Evolutionary conservation across 2,113 vertebrate genomes (phyloP).

Genomic region (Brienomyrus longianalis): DNA sequence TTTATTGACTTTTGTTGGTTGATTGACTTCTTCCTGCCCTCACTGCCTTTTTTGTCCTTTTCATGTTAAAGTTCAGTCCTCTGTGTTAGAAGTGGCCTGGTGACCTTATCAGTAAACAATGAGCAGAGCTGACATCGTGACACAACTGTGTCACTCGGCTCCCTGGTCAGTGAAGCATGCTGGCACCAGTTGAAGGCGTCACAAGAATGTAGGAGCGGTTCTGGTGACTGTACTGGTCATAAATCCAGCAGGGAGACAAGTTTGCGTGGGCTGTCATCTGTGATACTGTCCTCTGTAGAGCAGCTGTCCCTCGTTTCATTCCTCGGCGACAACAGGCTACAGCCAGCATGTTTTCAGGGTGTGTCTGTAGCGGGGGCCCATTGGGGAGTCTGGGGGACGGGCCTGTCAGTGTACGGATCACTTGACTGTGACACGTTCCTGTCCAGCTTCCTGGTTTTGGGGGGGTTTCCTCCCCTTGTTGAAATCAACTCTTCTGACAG

Average conservation of each 20-base stretch:
- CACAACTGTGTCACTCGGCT: not conserved
- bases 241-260: not conserved
- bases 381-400: not conserved
- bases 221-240: not conserved
- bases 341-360: not conserved
- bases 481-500: not conserved
- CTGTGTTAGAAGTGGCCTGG: not conserved
- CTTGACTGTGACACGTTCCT: not conserved
- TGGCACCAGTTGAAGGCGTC: not conserved
- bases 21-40: not conserved
- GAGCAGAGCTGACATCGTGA: not conserved
- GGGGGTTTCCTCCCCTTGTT: not conserved
- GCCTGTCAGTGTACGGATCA: not conserved
- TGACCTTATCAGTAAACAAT: not conserved
- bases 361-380: not conserved
- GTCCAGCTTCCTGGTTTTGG: not conserved
- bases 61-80: not conserved
- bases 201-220: not conserved
- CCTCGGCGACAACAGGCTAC: not conserved
- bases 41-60: not conserved
- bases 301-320: not conserved
- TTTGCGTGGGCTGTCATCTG: not conserved
- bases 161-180: not conserved
- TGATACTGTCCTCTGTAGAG: not conserved
- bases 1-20: not conserved